Evolutionary conservation across 2,113 vertebrate species (phyloP).

Genomic region (Turnix velox): DNA sequence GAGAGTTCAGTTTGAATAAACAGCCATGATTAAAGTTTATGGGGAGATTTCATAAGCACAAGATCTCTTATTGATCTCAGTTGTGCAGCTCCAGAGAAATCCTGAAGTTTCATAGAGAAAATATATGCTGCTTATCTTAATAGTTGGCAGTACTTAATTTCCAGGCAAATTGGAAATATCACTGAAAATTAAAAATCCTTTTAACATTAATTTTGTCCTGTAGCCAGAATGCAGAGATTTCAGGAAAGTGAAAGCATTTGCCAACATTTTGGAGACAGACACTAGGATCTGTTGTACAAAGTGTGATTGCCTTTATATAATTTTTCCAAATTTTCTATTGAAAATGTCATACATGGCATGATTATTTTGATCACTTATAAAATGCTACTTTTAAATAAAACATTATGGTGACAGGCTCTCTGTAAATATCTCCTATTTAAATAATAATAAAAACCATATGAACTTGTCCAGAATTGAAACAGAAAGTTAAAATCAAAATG

Average conservation of each 20-base stretch:
- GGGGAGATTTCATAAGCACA: background rate
- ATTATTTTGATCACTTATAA: background rate
- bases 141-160: background rate
- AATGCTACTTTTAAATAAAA: background rate
- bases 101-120: background rate
- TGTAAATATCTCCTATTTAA: background rate
- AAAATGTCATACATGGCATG: background rate
- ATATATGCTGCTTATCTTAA: background rate
- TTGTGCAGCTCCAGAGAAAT: background rate
- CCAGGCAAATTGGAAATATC: background rate
- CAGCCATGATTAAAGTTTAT: background rate
- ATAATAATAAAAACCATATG: background rate
- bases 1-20: background rate
- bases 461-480: background rate
- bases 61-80: background rate
- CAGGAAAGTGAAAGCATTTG: background rate
- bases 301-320: rapidly evolving
- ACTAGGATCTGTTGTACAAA: background rate
- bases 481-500: background rate
- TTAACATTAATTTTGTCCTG: background rate
- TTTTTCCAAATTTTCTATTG: background rate
- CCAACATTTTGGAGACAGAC: background rate
- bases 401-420: background rate
- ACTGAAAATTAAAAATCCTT: background rate
- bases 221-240: background rate